Percentiles rank a stretch among this genome's conserved stretches.
phyloP scores from a whole-genome alignment of 2,797 vertebrate genomes.

The Geotrypetes seraphini region DNA sequence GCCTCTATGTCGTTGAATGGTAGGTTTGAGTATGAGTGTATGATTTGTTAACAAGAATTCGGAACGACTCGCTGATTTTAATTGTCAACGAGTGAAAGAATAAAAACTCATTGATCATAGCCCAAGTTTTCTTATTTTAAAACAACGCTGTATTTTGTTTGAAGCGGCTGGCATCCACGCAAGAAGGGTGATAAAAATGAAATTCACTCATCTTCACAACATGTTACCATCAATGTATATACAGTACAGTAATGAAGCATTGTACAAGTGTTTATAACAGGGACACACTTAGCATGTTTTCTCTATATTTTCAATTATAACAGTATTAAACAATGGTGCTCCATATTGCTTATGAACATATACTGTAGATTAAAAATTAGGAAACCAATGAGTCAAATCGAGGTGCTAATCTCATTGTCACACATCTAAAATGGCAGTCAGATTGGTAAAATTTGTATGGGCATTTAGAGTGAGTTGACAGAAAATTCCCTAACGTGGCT shows the following conservation, averaged over 20 bases:
- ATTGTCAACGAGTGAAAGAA: conserved; percentile 60
- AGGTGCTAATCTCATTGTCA: conserved; percentile 86
- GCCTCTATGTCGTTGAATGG: conserved; percentile 44
- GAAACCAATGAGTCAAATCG: conserved; percentile 80
- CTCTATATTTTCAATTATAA: conserved; percentile 88
- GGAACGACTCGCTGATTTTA: conserved; percentile 32
- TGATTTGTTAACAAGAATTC: conserved; percentile 37
- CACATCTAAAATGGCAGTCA: conserved; percentile 91
- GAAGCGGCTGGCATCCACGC: conserved; percentile 90
- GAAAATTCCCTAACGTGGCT: conserved; percentile 91
- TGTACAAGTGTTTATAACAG: conserved; percentile 86
- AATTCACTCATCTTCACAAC: conserved; percentile 80
- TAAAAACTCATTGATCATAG: conserved; percentile 49
- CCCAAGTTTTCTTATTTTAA: conserved; percentile 51
- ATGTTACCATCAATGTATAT: conserved; percentile 86
- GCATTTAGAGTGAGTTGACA: conserved; percentile 87
- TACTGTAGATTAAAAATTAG: conserved; percentile 85
- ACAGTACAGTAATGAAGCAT: conserved; percentile 90
- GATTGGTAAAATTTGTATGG: conserved; percentile 87
- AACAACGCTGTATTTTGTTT: conserved; percentile 68
- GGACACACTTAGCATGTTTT: conserved; percentile 74
- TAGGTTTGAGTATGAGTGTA: conserved; percentile 36
- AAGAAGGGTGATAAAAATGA: conserved; percentile 75
- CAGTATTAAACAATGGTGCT: conserved; percentile 93
- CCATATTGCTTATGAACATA: conserved; percentile 99